Evolutionary conservation across 2,113 vertebrate genomes (phyloP).

Genomic region (Cygnus atratus): DNA sequence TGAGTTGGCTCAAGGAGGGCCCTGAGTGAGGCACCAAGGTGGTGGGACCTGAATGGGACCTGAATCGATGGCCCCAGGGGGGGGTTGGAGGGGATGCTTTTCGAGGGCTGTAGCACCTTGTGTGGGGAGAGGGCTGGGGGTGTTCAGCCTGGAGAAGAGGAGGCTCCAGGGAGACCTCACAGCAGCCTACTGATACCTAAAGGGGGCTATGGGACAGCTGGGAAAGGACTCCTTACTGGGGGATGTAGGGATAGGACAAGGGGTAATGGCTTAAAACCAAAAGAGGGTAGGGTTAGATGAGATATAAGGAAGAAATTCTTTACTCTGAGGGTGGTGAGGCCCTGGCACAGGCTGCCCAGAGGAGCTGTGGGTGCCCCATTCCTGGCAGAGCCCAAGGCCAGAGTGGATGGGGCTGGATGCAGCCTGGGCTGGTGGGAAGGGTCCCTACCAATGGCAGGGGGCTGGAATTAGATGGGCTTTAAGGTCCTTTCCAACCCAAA

Average conservation of each 20-base stretch:
- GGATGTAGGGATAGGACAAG: neutral
- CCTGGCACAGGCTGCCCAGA: neutral
- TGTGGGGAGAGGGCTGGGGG: neutral
- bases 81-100: neutral
- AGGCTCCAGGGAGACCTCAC: neutral
- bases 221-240: neutral
- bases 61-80: neutral
- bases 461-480: neutral
- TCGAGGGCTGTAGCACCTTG: neutral
- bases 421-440: neutral
- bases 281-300: neutral
- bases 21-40: accelerated
- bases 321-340: neutral
- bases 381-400: neutral
- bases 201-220: neutral
- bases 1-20: accelerated
- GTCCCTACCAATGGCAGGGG: accelerated
- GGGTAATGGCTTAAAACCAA: neutral
- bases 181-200: neutral
- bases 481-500: neutral
- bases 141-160: neutral
- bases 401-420: neutral
- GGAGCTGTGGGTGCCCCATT: neutral
- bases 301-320: neutral
- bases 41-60: neutral